Evolutionary conservation across 2,888 invertebrate species (phyloP), one percentile per base, ranked within the genome.

Genomic region (Lypha dubia): DNA sequence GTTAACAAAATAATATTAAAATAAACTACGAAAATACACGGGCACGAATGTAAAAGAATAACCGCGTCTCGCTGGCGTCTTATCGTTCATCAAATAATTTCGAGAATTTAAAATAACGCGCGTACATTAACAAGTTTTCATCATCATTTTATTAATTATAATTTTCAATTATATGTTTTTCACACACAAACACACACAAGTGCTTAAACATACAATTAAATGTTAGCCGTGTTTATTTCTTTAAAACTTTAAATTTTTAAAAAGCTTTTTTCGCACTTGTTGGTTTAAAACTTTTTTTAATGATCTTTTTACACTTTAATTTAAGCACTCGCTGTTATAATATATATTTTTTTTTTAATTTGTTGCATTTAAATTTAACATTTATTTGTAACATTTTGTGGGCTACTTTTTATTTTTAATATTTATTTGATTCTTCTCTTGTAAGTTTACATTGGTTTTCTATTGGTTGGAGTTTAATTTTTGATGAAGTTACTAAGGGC

Each of bases 61-160:
- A 73, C 41, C 9, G 65, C 73, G 74, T 49, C 77, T 81, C 5
- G 15, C 4, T 65, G 81, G 84, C 74, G 81, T 81, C 84, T 70
- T 51, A 22, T 28, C 3, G 24, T 15, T 22, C n/a, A 9, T 35
- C 73, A 62, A 41, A 44, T 11, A 24, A 15, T 71, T 51, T 51
- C 11, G 1, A 15, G 35, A 28, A 51, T 15, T 32, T 3, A 22
- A 53, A 20, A 41, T 6, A 41, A 24, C 49, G 13, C 20, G 24
- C 46, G 15, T 22, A 62, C 44, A 53, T 68, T 71, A 75, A 53
- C 70, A 65, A 81, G 32, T 53, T 68, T 56, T 79, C 28, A 53
- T 28, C 58, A 58, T 60, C 24, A 62, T 41, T 46, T 73, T 24
- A 53, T 71, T 60, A 56, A 22, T 24, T n/a, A 28, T 35, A 24